A percentile compares a stretch with the other conserved stretches of the same genome.
These are phyloP conservation scores for Fundulus diaphanus DNA, from an alignment of 2,797 vertebrate genomes.

Conservation along the genomic window DNA sequence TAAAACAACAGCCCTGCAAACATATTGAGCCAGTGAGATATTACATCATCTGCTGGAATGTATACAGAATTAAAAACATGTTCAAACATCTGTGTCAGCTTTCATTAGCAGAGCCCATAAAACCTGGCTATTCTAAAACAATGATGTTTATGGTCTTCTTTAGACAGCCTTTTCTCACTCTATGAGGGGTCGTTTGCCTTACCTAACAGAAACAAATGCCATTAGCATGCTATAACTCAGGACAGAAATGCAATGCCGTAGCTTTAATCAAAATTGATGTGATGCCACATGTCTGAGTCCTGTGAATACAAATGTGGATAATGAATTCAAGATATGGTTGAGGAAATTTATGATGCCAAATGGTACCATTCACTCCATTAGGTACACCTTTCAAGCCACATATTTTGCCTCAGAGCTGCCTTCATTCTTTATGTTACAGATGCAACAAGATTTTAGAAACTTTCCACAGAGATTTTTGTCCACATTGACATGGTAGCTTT, in stretches of 20 bases:
- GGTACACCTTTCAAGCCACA: neutral
- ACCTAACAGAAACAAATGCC: slow-evolving; percentile 38
- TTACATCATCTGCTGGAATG: slow-evolving; percentile 73
- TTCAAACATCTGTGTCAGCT: slow-evolving; percentile 75
- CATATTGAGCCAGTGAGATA: slow-evolving; percentile 59
- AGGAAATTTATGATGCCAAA: slow-evolving; percentile 50
- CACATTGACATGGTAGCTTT: neutral
- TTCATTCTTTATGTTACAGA: neutral
- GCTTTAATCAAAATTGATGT: slow-evolving; percentile 63
- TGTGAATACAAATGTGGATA: slow-evolving; percentile 53
- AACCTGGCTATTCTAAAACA: slow-evolving; percentile 65
- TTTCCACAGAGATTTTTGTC: neutral
- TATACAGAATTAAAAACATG: slow-evolving; percentile 71
- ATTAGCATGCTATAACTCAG: slow-evolving; percentile 36
- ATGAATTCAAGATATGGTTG: slow-evolving; percentile 56
- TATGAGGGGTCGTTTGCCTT: slow-evolving; percentile 31
- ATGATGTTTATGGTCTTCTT: slow-evolving; percentile 66
- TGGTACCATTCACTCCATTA: neutral
- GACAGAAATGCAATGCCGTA: slow-evolving; percentile 6
- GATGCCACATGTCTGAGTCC: slow-evolving; percentile 34
- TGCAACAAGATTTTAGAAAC: neutral
- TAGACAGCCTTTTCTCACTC: slow-evolving; percentile 44
- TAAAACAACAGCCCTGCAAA: slow-evolving; percentile 62
- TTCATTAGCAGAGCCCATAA: slow-evolving; percentile 67
- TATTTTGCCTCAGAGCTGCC: neutral